A percentile compares a stretch with the other conserved stretches of the same genome.
phyloP scores from a whole-genome alignment of 2,888 invertebrate genomes.

The Xestia c-nigrum region DNA sequence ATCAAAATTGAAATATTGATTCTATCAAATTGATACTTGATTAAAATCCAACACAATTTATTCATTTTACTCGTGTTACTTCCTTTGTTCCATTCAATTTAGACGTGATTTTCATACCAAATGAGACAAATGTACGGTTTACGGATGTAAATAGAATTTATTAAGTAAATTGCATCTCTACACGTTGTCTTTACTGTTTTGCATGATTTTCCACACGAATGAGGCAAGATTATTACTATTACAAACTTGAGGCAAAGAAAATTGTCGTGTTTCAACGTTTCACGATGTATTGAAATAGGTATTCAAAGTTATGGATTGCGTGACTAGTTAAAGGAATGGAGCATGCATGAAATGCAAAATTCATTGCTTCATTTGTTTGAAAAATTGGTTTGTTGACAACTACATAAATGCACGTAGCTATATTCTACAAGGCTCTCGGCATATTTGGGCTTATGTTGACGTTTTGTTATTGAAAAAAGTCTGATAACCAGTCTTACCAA shows the following conservation, averaged over 20 bases:
- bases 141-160: conserved; percentile 45
- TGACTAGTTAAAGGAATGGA: conserved; percentile 18
- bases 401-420: neutral
- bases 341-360: neutral
- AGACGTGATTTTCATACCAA: conserved; percentile 49
- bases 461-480: neutral
- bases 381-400: conserved; percentile 23
- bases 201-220: conserved; percentile 52
- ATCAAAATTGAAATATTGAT: conserved; percentile 10
- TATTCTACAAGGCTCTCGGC: neutral
- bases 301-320: conserved; percentile 26
- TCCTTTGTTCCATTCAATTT: conserved; percentile 48
- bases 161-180: conserved; percentile 42
- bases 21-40: conserved; percentile 11
- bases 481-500: too few relatives aligned
- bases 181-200: conserved; percentile 42
- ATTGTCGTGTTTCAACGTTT: conserved; percentile 39
- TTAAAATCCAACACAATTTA: conserved; percentile 28
- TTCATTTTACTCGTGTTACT: conserved; percentile 11
- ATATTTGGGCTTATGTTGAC: neutral
- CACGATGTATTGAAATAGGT: conserved; percentile 20
- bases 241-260: conserved; percentile 28
- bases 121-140: conserved; percentile 21
- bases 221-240: conserved; percentile 17
- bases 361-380: conserved; percentile 12